Evolutionary conservation across 1,140 invertebrate genomes (phyloP), one percentile per base, ranked within the genome.

Genomic region (Lycorma delicatula): DNA sequence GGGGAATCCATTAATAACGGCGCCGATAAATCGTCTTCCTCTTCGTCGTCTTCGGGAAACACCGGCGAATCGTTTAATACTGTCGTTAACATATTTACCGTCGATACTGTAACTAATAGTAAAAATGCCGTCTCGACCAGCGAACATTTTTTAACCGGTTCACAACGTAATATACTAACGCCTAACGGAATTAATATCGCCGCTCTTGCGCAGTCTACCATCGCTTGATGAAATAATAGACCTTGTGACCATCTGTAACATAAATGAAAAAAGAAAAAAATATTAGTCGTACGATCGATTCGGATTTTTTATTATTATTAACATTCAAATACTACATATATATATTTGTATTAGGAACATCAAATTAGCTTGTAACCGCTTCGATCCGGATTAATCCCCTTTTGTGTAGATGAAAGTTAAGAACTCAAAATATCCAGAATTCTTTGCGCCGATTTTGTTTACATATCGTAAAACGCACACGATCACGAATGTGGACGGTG

Each of bases 51-150:
- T 44, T 70, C 60, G 1, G 89, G 88, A 68, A 92, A 86, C 46
- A 92, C 84, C 5, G 89, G 90, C 49, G 88, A 89, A 72, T 93
- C 89, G 73, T 93, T 93, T 38, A 93, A 78, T 1, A 93, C 85
- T 13, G 89, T 89, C 13, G 89, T 93, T 59, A 93, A 78, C 81
- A 93, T 88, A 74, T 93, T 93, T 66, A 93, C 87, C 1, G 89
- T 91, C 16, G 89, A 90, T 20, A 92, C 88, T 26, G 90, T 93
- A 58, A 93, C 87, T 59, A 94, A 75, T 51, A 94, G 78, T 1
- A 95, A 78, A 71, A 93, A 95, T 7, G 89, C 87, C 13, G 89
- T 92, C 70, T 93, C 91, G 9, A 93, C 83, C n/a, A 92, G 72
- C 13, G 88, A 89, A 70, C 91, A 94, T 68, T 90, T 89, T 57